These are phyloP conservation scores for Dolomedes plantarius DNA, from an alignment of 2,888 invertebrate genomes.

Conservation along the genomic window DNA sequence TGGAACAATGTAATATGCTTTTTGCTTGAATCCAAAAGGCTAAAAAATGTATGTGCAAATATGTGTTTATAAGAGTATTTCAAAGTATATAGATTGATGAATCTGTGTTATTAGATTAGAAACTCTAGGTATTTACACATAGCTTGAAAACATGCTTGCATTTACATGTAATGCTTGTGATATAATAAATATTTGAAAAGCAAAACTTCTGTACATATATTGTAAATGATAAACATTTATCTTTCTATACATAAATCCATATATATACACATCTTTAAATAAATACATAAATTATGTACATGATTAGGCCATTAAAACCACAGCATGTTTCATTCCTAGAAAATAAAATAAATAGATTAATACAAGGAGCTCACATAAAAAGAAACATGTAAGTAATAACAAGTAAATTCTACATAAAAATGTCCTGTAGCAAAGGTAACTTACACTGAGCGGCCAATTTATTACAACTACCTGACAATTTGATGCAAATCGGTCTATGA, in stretches of 20 bases:
- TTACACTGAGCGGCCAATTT: too few species aligned
- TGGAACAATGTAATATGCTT: too few species aligned
- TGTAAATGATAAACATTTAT: background rate
- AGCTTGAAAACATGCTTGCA: background rate
- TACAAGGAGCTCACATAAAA: background rate
- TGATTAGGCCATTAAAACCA: background rate
- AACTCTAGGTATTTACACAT: background rate
- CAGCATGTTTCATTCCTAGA: background rate
- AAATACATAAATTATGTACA: constrained; percentile 10
- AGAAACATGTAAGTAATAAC: background rate
- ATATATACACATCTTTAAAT: background rate
- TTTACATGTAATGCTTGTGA: constrained; percentile 14
- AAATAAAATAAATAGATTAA: constrained; percentile 13
- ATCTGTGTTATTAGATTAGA: constrained; percentile 3
- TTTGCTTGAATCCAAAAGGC: background rate
- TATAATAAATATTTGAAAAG: background rate
- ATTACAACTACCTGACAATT: too few species aligned
- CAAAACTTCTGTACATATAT: background rate
- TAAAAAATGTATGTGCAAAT: background rate
- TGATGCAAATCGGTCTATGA: too few species aligned
- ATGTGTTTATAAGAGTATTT: background rate
- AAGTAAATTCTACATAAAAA: background rate
- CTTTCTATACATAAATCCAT: constrained; percentile 7
- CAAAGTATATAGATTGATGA: background rate
- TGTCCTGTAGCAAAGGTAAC: too few species aligned